Evolutionary conservation across 2,113 vertebrate species (phyloP), one percentile per base, ranked within the genome.

Genomic region (Larimichthys crocea): DNA sequence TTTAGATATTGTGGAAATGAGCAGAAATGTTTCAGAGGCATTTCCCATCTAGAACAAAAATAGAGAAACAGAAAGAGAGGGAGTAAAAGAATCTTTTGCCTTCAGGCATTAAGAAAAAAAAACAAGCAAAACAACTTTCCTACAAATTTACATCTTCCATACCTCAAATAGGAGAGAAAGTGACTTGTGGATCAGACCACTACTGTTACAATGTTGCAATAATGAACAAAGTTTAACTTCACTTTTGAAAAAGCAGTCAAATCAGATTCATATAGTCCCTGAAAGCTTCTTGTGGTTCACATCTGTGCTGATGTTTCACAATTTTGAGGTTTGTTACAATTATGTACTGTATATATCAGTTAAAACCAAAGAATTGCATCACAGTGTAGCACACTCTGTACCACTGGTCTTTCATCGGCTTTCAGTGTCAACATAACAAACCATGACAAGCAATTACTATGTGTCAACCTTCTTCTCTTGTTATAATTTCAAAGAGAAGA

Each of bases 1-100:
- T 93, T 96, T 95, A 0, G 96, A 95, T 78, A 97, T 91, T 83
- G 80, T 95, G 88, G 96, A 97, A 56, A 86, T 12, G 46, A 96
- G 91, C 80, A 73, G 83, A 8, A 91, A 92, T 29, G 89, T 72
- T 67, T 95, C 94, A 8, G 96, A 96, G 0, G 29, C 91, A 91
- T 95, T 96, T 92, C 93, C 95, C 96, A 97, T 97, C 96, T 96
- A 88, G 35, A 93, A 44, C 22, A 64, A 80, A 31, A 88, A 74
- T 69, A 10, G 16, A 63, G 57, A 82, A 80, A 73, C 42, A 82
- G 3, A 79, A 17, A 50, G 67, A 61, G 5, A 72, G 15, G 75
- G 44, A 19, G 16, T 14, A 72, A 31, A 77, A 44, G 46, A 64
- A 71, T 56, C 60, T 29, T 72, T 60, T 0, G 0, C 20, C 40